phyloP scores from a whole-genome alignment of 2,797 vertebrate genomes.

The Hippoglossus hippoglossus region DNA sequence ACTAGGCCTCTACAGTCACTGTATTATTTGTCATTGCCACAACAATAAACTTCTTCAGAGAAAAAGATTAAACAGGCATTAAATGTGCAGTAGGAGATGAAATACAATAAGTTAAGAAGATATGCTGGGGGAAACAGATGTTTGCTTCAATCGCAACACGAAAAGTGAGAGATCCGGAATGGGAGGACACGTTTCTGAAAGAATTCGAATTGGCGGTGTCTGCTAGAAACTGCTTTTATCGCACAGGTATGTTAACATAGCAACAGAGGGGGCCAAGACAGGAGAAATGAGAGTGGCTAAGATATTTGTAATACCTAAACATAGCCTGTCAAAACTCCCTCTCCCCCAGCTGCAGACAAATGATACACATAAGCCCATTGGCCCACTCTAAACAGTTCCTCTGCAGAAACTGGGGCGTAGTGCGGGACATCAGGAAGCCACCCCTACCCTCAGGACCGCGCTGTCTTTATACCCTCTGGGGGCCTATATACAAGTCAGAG shows the following conservation, averaged over 20 bases:
- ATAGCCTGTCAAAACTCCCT: conserved; percentile 78
- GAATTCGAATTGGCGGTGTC: conserved; percentile 23
- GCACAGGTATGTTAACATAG: conserved; percentile 78
- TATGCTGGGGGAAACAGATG: conserved; percentile 1
- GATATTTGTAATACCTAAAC: conserved; percentile 85
- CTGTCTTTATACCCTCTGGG: conserved; percentile 50
- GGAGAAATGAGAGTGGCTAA: conserved; percentile 77
- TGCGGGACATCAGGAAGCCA: conserved; percentile 47
- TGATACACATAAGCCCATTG: conserved; percentile 65
- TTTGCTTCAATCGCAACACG: neutral
- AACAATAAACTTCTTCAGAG: conserved; percentile 46
- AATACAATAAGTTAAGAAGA: neutral
- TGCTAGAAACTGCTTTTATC: conserved; percentile 54
- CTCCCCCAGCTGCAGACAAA: conserved; percentile 75
- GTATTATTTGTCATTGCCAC: conserved; percentile 54
- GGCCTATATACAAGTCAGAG: conserved; percentile 34
- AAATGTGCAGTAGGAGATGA: conserved; percentile 1
- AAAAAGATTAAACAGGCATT: conserved; percentile 10
- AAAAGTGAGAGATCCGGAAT: neutral
- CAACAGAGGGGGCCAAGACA: conserved; percentile 65
- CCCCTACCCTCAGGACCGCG: conserved; percentile 22
- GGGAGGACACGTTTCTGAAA: neutral
- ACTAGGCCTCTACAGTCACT: conserved; percentile 14
- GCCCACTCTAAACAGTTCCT: conserved; percentile 68
- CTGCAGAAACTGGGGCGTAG: conserved; percentile 37